A percentile compares a stretch with the other conserved stretches of the same genome.
phyloP scores from a whole-genome alignment of 2,797 vertebrate genomes.

The Bucorvus abyssinicus region DNA sequence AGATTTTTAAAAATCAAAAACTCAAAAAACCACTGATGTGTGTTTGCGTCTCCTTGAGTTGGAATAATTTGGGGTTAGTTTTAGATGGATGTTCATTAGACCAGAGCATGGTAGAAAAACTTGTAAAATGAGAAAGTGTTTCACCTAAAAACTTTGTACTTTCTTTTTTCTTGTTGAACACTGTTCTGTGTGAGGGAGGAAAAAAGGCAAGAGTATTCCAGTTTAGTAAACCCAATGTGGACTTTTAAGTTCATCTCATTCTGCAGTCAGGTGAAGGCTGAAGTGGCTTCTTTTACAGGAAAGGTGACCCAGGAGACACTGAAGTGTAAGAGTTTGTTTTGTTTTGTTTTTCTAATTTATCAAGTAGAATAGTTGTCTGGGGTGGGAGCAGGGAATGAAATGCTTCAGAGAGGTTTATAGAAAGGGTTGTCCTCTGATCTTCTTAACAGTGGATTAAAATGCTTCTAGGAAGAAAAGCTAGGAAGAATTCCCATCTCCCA shows the following conservation, averaged over 20 bases:
- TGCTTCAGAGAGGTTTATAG: background rate
- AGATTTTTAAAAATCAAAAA: background rate
- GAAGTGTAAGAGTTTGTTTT: background rate
- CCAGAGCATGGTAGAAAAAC: background rate
- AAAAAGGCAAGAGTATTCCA: background rate
- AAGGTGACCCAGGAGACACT: background rate
- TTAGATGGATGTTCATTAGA: background rate
- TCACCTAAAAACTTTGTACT: background rate
- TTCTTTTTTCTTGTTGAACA: background rate
- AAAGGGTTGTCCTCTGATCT: background rate
- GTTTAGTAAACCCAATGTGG: background rate
- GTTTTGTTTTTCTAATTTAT: background rate
- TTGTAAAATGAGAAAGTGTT: background rate
- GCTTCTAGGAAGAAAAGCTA: background rate
- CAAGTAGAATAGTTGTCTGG: background rate
- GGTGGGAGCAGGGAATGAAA: background rate
- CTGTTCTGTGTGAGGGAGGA: background rate
- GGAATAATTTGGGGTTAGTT: background rate
- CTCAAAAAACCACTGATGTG: background rate
- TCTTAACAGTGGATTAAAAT: background rate
- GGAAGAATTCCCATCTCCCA: background rate
- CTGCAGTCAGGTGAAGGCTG: background rate
- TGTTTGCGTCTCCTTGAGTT: background rate
- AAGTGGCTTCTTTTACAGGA: background rate
- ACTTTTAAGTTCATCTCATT: background rate